These are phyloP conservation scores for Ptychoptera contaminata DNA, from an alignment of 2,888 invertebrate genomes.

Conservation along the genomic window DNA sequence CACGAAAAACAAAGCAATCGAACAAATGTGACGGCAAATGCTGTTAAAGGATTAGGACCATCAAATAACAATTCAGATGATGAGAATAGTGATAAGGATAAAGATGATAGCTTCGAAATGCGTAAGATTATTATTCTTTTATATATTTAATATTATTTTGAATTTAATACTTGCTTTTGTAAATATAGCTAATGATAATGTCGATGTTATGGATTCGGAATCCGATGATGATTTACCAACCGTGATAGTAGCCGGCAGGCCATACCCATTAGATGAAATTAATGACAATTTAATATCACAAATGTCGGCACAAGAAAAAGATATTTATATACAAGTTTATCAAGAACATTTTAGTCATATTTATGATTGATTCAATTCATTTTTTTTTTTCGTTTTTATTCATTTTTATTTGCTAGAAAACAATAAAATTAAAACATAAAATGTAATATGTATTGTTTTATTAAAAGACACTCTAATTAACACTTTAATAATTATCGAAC, in stretches of 20 bases:
- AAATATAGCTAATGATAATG: slow-evolving; percentile 37
- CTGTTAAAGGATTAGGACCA: slow-evolving; percentile 39
- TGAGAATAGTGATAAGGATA: slow-evolving; percentile 49
- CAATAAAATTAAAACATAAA: no score
- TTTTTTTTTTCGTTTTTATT: slow-evolving; percentile 2
- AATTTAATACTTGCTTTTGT: slow-evolving; percentile 5
- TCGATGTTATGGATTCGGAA: slow-evolving; percentile 51
- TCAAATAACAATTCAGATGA: slow-evolving; percentile 44
- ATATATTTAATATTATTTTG: slow-evolving; percentile 1
- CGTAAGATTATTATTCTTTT: background rate
- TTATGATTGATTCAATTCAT: slow-evolving; percentile 44
- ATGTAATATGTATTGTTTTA: no score
- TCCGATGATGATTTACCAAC: slow-evolving; percentile 66
- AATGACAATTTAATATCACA: slow-evolving; percentile 72
- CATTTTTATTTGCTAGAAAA: background rate
- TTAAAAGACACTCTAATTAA: no score
- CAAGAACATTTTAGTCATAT: slow-evolving; percentile 87
- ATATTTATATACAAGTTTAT: slow-evolving; percentile 83
- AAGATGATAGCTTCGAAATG: slow-evolving; percentile 30
- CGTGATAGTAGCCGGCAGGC: slow-evolving; percentile 63
- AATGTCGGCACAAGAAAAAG: slow-evolving; percentile 87
- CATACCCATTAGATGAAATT: slow-evolving; percentile 68
- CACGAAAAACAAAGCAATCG: slow-evolving; percentile 62
- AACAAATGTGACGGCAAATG: slow-evolving; percentile 33
- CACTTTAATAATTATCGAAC: no score